A percentile compares a stretch with the other conserved stretches of the same genome.
These are phyloP conservation scores for Scomberomorus guttatus DNA, from an alignment of 2,797 vertebrate genomes.

Conservation along the genomic window DNA sequence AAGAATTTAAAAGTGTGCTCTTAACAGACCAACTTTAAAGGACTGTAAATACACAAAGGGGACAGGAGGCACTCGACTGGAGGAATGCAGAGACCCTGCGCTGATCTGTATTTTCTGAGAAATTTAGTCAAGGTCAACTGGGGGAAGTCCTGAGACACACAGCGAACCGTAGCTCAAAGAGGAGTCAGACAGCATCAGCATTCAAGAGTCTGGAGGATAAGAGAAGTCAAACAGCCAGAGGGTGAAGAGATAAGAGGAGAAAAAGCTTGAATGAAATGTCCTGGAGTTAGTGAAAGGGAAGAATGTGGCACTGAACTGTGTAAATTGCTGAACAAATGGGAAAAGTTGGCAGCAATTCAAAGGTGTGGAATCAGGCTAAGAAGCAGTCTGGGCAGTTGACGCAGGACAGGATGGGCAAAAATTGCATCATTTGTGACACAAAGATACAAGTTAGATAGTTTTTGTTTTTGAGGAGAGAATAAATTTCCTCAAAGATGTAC, in stretches of 20 bases:
- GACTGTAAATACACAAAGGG: constrained; percentile 30
- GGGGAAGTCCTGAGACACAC: constrained; percentile 20
- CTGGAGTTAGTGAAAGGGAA: background rate
- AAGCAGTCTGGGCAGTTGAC: background rate
- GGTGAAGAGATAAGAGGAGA: constrained; percentile 16
- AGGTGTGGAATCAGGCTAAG: background rate
- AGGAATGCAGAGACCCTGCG: constrained; percentile 19
- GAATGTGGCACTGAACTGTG: no score
- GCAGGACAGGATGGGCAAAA: no score
- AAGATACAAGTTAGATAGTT: no score
- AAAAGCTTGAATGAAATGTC: constrained; percentile 5
- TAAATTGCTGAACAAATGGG: background rate
- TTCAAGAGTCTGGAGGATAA: constrained; percentile 23
- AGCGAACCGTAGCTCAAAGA: constrained; percentile 10
- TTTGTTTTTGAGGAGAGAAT: no score
- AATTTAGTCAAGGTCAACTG: constrained; percentile 39
- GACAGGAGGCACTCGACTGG: constrained; percentile 14
- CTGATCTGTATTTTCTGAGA: constrained; percentile 35
- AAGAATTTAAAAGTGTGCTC: constrained; percentile 7
- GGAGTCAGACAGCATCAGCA: constrained; percentile 15
- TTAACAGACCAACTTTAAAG: constrained; percentile 14
- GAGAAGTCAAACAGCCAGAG: constrained; percentile 5
- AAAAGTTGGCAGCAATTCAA: background rate
- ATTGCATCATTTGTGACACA: no score
- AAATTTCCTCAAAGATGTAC: no score